phyloP scores from a whole-genome alignment of 2,113 vertebrate species.

The Bubo scandiacus region DNA sequence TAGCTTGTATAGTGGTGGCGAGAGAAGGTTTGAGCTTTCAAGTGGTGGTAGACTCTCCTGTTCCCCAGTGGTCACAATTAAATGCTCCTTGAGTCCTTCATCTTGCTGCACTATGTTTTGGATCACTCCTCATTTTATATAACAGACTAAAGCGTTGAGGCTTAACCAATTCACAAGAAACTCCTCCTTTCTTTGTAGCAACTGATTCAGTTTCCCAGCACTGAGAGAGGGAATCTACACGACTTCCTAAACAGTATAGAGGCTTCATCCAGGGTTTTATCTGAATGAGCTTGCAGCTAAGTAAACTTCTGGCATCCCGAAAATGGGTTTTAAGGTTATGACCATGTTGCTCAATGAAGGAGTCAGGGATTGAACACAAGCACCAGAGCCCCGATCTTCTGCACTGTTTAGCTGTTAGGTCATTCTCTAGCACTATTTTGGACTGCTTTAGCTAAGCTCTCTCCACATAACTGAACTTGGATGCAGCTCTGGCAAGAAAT shows the following conservation, averaged over 20 bases:
- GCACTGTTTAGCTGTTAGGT: not conserved
- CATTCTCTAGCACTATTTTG: not conserved
- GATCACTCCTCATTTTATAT: not conserved
- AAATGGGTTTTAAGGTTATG: not conserved
- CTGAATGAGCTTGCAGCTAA: not conserved
- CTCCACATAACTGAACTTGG: not conserved
- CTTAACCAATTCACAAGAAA: not conserved
- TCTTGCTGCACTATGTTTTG: not conserved
- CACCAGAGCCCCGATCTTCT: fast-evolving
- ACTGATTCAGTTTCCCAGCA: not conserved
- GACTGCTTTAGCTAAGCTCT: not conserved
- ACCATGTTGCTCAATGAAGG: not conserved
- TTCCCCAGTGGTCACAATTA: not conserved
- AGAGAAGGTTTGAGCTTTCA: not conserved
- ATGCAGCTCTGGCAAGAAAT: not conserved
- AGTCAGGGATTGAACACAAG: fast-evolving
- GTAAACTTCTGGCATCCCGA: not conserved
- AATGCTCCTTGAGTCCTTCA: not conserved
- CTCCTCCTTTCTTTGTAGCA: not conserved
- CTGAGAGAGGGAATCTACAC: not conserved
- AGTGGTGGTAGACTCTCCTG: not conserved
- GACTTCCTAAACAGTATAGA: not conserved
- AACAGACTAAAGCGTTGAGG: not conserved
- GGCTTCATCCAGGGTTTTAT: not conserved
- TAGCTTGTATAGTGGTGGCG: fast-evolving